phyloP scores from a whole-genome alignment of 1,140 invertebrate genomes.

The Apis florea region DNA sequence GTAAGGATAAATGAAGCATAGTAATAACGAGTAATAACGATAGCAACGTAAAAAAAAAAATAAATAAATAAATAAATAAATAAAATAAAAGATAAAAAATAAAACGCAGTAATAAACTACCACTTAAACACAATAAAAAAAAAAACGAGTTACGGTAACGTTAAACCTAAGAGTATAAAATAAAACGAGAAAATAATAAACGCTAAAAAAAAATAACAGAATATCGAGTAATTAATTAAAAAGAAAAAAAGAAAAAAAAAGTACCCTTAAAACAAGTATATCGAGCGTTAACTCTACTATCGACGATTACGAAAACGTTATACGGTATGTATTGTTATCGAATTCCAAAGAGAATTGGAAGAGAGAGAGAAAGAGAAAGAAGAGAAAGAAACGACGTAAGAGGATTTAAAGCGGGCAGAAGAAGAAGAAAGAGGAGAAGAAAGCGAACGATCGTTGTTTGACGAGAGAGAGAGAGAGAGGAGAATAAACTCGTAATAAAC shows the following conservation, averaged over 20 bases:
- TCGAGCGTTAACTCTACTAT: conserved; percentile 52
- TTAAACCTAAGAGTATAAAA: conserved; percentile 30
- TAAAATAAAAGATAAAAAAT: background rate
- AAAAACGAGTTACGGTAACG: conserved; percentile 46
- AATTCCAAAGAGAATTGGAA: conserved; percentile 11
- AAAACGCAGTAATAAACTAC: conserved; percentile 43
- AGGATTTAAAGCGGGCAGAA: conserved; percentile 27
- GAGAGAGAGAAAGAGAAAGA: background rate
- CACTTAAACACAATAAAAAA: conserved; percentile 26
- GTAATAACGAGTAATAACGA: conserved; percentile 44
- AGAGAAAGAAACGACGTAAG: conserved; percentile 21
- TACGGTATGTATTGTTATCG: conserved; percentile 27
- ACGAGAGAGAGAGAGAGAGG: too few relatives aligned
- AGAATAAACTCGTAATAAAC: too few relatives aligned
- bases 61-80: background rate
- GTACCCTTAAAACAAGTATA: conserved; percentile 27
- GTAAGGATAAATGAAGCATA: conserved; percentile 41
- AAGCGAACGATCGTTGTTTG: background rate
- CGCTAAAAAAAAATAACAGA: conserved; percentile 41
- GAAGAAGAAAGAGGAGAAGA: conserved; percentile 15
- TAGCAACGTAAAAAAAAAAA: conserved; percentile 40
- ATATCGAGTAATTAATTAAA: conserved; percentile 42
- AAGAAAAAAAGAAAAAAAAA: background rate
- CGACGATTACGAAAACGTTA: conserved; percentile 38
- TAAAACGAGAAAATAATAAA: conserved; percentile 43